Evolutionary conservation across 2,113 vertebrate species (phyloP), one percentile per base, ranked within the genome.

Genomic region (Sander vitreus): DNA sequence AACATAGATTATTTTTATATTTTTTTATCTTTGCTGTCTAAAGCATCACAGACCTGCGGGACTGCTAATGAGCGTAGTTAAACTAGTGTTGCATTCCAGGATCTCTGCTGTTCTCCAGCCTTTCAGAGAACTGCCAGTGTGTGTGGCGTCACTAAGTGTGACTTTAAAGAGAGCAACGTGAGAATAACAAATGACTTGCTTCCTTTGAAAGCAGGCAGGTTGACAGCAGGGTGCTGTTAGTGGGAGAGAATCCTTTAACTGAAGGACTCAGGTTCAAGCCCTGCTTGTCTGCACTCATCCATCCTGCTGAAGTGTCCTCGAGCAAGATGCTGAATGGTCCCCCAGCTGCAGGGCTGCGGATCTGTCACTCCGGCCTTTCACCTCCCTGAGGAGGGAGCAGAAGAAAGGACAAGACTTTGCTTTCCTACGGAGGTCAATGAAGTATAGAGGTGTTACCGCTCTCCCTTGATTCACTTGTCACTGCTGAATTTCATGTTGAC

Each of bases 221-320:
- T 58, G 74, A 70, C 63, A 55, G 72, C 67, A 43, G 73, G 65
- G 72, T 15, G 23, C 25, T 51, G 75, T 16, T 43, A 72, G 69
- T 0, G 33, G 60, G 62, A 73, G 27, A 57, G 43, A 68, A 30
- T 27, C 54, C 47, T 75, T 87, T 54, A 74, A 70, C 69, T 76
- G 55, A 83, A 89, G 78, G 47, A 80, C 72, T 75, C 27, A 5
- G 57, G 87, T 83, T 86, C 73, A 84, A 73, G 75, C 76, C 76
- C 77, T 3, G 25, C 80, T 76, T 18, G 55, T 66, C 66, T 54
- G 53, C 62, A 14, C 63, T 85, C 88, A 85, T 87, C 67, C 63
- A 76, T 88, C 78, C 65, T 57, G 64, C 79, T 87, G 60, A 73
- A 80, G 87, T 77, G 85, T 86, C 84, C 87, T 92, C 45, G 77